These are phyloP conservation scores for Diglossa cyanea DNA, from an alignment of 2,797 vertebrate species.

Conservation along the genomic window DNA sequence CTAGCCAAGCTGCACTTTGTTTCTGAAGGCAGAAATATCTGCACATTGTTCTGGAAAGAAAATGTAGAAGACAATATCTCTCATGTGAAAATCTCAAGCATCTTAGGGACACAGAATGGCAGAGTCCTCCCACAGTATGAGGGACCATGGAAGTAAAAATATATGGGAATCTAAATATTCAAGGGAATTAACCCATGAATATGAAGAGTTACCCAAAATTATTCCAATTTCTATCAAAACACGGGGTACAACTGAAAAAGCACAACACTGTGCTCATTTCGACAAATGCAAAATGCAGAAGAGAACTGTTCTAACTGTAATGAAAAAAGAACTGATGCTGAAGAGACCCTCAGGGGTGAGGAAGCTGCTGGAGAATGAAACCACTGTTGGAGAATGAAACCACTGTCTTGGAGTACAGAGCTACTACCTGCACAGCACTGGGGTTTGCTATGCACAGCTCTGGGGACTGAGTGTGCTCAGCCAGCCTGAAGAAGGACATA, in stretches of 20 bases:
- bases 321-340: not conserved
- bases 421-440: not conserved
- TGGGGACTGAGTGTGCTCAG: not conserved
- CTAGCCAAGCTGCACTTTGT: not conserved
- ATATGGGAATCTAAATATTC: not conserved
- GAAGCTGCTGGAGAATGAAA: not conserved
- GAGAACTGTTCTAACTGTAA: not conserved
- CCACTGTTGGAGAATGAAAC: not conserved
- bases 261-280: not conserved
- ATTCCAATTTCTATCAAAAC: not conserved
- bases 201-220: not conserved
- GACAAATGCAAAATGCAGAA: not conserved
- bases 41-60: not conserved
- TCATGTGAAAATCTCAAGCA: not conserved
- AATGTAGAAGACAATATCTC: not conserved
- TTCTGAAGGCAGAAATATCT: not conserved
- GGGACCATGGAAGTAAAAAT: not conserved
- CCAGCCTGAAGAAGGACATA: not conserved
- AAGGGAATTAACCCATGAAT: too few relatives aligned
- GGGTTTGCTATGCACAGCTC: accelerated
- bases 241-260: not conserved
- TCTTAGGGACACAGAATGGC: not conserved
- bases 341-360: not conserved
- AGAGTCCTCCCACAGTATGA: not conserved
- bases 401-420: not conserved